Conservation (phyloP, 1,140 invertebrate genomes). For the Limonius californicus region DNA sequence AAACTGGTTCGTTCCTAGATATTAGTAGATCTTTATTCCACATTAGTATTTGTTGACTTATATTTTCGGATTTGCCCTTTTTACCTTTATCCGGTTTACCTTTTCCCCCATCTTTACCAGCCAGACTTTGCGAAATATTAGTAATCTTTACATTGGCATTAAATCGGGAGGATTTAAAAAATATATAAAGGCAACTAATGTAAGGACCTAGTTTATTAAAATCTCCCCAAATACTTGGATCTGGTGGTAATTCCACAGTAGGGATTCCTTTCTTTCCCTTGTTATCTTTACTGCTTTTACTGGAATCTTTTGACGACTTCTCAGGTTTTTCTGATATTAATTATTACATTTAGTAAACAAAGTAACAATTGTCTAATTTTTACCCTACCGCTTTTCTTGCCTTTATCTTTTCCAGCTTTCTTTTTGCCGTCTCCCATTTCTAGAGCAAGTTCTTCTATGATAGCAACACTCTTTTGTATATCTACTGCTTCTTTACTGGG, state of each 20-base stretch:
- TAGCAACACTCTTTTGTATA: background rate
- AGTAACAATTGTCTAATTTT: background rate
- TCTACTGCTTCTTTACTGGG: background rate
- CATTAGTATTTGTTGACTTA: background rate
- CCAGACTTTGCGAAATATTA: constrained; percentile 20
- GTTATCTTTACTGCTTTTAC: too few relatives aligned
- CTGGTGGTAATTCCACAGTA: constrained; percentile 16
- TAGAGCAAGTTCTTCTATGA: background rate
- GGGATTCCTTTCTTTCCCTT: too few relatives aligned
- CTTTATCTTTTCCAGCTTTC: constrained; percentile 2
- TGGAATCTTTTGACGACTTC: too few relatives aligned
- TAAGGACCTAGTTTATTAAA: constrained; percentile 38
- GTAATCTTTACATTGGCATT: constrained; percentile 32
- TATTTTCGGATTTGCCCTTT: constrained; percentile 10
- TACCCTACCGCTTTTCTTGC: constrained; percentile 9
- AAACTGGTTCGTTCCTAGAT: constrained; percentile 43
- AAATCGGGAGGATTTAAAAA: constrained; percentile 42
- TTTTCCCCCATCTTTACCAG: background rate
- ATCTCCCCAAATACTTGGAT: constrained; percentile 41
- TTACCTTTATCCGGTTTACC: constrained; percentile 21
- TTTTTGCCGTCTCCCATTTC: background rate
- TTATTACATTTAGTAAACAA: too few relatives aligned
- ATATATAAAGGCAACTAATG: constrained; percentile 38
- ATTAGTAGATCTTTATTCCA: background rate
- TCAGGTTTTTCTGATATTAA: too few relatives aligned